Conservation (phyloP, 64 coral and sea anemone genomes). For the Stichodactyla mertensii region DNA sequence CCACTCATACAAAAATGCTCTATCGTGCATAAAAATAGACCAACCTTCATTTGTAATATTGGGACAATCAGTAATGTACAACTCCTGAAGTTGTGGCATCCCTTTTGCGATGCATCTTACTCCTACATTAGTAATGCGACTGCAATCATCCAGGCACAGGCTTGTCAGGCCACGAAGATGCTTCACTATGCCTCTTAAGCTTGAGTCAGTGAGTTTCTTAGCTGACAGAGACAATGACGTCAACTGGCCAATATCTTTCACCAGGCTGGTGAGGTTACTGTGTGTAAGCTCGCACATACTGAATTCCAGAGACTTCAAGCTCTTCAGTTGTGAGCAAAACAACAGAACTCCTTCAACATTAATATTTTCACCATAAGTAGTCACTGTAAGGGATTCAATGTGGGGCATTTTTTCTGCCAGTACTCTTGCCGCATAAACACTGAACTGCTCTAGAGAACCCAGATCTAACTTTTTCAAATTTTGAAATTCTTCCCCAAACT, state of each 20-base stretch:
- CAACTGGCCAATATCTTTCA: constrained; percentile 61
- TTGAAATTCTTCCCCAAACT: constrained; percentile 52
- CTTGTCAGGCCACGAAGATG: constrained; percentile 75
- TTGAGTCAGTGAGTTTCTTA: constrained; percentile 70
- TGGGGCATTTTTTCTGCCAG: constrained; percentile 67
- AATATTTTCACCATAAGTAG: constrained; percentile 50
- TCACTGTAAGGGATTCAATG: constrained; percentile 63
- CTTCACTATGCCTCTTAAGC: constrained; percentile 68
- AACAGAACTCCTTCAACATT: constrained; percentile 49
- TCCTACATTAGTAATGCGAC: constrained; percentile 71
- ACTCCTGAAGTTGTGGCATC: constrained; percentile 60
- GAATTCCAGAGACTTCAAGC: constrained; percentile 71
- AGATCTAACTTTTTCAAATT: constrained; percentile 71
- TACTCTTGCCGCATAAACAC: constrained; percentile 53
- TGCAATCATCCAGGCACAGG: constrained; percentile 79
- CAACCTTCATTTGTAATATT: constrained; percentile 79
- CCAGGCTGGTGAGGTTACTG: constrained; percentile 55
- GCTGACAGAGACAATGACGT: constrained; percentile 79
- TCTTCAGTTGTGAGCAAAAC: constrained; percentile 65
- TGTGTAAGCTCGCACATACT: constrained; percentile 74
- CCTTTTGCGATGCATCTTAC: constrained; percentile 63
- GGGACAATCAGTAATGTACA: constrained; percentile 82
- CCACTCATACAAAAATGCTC: no score
- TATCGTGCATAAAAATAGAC: no score
- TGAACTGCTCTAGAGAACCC: constrained; percentile 79